phyloP scores from a whole-genome alignment of 2,113 vertebrate genomes.

The Corydoras sp. region DNA sequence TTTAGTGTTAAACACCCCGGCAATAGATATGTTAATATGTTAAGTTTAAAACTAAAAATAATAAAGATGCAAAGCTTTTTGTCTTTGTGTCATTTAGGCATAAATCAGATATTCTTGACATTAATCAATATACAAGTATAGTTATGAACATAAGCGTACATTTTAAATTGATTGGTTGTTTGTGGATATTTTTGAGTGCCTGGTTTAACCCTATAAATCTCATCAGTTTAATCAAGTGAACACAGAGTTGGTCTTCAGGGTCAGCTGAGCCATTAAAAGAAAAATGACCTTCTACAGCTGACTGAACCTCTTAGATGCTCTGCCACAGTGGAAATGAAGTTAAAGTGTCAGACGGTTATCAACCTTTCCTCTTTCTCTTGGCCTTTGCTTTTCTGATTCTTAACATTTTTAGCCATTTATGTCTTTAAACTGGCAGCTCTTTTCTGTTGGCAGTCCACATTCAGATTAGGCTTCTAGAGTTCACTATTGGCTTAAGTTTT shows the following conservation, averaged over 20 bases:
- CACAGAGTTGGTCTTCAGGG: conserved; percentile 94
- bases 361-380: conserved; percentile 53
- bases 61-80: no score
- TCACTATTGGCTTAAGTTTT: conserved; percentile 60
- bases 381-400: conserved; percentile 14
- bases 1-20: no score
- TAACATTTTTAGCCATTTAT: conserved; percentile 28
- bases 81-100: no score
- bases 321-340: conserved; percentile 99
- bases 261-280: conserved; percentile 93
- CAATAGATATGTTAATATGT: no score
- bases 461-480: conserved; percentile 36
- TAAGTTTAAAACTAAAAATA: no score
- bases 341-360: conserved; percentile 98
- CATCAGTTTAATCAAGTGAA: conserved; percentile 87
- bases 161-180: not conserved
- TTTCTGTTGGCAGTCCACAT: conserved; percentile 47
- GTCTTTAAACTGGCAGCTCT: not conserved
- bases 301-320: conserved; percentile 99
- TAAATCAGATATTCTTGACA: no score
- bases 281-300: conserved; percentile 97
- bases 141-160: no score
- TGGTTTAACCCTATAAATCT: conserved; percentile 81
- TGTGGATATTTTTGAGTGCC: not conserved
- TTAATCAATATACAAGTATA: no score